Evolutionary conservation across 2,888 invertebrate genomes (phyloP).

Genomic region (Melinaea marsaeus): DNA sequence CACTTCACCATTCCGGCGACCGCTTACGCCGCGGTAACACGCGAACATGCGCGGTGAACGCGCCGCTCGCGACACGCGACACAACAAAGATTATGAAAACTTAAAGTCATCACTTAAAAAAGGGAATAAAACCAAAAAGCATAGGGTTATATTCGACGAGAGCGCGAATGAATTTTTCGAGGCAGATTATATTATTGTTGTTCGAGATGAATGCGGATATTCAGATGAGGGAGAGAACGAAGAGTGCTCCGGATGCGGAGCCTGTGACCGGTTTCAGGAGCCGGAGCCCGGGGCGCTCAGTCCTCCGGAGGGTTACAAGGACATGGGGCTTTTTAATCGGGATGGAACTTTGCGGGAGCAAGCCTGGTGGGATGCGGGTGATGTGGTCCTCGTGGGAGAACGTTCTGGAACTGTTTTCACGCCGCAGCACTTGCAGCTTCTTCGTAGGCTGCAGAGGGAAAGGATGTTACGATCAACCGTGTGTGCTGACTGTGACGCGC

Average conservation of each 20-base stretch:
- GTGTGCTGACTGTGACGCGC: slow-evolving; percentile 73
- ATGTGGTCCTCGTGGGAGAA: slow-evolving; percentile 77
- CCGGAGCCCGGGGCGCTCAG: slow-evolving; percentile 91
- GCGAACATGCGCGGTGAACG: slow-evolving; percentile 75
- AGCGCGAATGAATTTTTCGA: slow-evolving; percentile 94
- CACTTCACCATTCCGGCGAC: slow-evolving; percentile 51
- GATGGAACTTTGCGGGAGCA: slow-evolving; percentile 77
- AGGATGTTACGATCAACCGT: slow-evolving; percentile 76
- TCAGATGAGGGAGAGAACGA: slow-evolving; percentile 90
- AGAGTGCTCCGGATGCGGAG: slow-evolving; percentile 80
- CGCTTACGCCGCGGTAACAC: slow-evolving; percentile 57
- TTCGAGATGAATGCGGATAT: slow-evolving; percentile 89
- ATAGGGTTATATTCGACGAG: slow-evolving; percentile 92
- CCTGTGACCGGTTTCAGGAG: slow-evolving; percentile 80
- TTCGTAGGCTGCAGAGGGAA: slow-evolving; percentile 81
- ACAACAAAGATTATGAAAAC: slow-evolving; percentile 80
- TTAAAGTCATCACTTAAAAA: slow-evolving; percentile 87
- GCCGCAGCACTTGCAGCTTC: slow-evolving; percentile 81
- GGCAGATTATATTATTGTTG: slow-evolving; percentile 93
- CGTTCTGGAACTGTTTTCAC: slow-evolving; percentile 79
- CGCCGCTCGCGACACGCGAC: slow-evolving; percentile 72
- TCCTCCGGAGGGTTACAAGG: slow-evolving; percentile 95
- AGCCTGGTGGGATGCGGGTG: slow-evolving; percentile 78
- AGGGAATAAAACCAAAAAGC: slow-evolving; percentile 83
- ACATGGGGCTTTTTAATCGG: slow-evolving; percentile 82